Percentiles rank a stretch among this genome's conserved stretches.
Conservation (phyloP, 2,113 vertebrate species). For the Bos javanicus region DNA sequence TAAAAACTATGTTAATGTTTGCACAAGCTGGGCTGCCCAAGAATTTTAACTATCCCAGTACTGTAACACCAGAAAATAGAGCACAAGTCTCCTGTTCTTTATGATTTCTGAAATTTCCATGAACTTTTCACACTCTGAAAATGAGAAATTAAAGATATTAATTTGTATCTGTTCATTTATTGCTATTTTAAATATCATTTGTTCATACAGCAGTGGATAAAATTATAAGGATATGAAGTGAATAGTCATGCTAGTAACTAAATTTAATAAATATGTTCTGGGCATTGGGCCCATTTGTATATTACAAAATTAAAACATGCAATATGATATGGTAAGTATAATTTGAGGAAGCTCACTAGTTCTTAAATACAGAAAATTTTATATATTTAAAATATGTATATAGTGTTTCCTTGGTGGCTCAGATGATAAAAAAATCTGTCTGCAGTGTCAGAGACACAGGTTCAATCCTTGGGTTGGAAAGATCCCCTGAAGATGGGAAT, state of each 20-base stretch:
- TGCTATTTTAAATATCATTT: not conserved
- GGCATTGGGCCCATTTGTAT: not conserved
- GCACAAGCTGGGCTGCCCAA: not conserved
- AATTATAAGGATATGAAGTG: not conserved
- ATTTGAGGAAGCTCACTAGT: not conserved
- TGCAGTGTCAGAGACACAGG: not conserved
- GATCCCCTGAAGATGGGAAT: not conserved
- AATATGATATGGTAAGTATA: not conserved
- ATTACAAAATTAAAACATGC: not conserved
- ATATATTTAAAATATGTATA: not conserved
- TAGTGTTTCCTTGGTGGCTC: not conserved
- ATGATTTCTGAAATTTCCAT: not conserved
- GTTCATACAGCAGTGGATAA: not conserved
- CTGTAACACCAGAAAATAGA: not conserved
- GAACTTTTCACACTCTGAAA: not conserved
- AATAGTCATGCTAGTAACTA: not conserved
- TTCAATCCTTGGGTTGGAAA: not conserved
- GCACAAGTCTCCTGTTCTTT: not conserved
- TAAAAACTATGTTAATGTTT: slow-evolving; percentile 54
- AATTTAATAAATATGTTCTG: not conserved
- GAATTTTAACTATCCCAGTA: slow-evolving; percentile 27
- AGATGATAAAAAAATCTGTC: not conserved
- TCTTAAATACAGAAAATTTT: not conserved
- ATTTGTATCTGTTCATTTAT: not conserved
- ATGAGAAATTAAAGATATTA: not conserved